These are phyloP conservation scores for Oenanthe oenanthe DNA, from an alignment of 2,113 vertebrate genomes.

Conservation along the genomic window DNA sequence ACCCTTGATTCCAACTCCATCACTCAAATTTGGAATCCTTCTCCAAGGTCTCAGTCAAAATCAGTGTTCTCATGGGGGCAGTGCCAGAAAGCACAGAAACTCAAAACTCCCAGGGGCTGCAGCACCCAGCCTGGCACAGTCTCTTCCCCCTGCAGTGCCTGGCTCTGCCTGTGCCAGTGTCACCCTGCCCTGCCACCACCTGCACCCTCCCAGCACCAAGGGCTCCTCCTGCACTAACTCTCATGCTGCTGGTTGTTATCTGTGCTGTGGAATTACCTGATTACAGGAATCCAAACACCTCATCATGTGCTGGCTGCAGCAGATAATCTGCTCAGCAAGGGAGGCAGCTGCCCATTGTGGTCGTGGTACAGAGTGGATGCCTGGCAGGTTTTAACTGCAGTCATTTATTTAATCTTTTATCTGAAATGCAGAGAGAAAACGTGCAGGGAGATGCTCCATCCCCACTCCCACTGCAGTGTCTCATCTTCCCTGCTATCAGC, in stretches of 20 bases:
- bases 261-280: not conserved
- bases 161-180: not conserved
- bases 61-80: too few relatives aligned
- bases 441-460: not conserved
- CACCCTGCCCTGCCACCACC: not conserved
- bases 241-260: accelerated
- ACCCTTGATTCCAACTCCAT: too few relatives aligned
- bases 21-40: too few relatives aligned
- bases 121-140: not conserved
- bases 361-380: not conserved
- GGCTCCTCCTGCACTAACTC: not conserved
- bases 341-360: not conserved
- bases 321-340: not conserved
- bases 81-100: too few relatives aligned
- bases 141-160: not conserved
- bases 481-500: not conserved
- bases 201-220: not conserved
- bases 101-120: too few relatives aligned
- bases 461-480: not conserved
- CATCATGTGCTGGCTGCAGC: not conserved
- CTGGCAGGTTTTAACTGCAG: not conserved
- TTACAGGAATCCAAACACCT: not conserved
- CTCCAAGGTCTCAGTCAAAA: too few relatives aligned
- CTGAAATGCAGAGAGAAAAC: not conserved
- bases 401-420: not conserved